Evolutionary conservation across 2,888 invertebrate species (phyloP).

Genomic region (Disparrhopalites patrizii): DNA sequence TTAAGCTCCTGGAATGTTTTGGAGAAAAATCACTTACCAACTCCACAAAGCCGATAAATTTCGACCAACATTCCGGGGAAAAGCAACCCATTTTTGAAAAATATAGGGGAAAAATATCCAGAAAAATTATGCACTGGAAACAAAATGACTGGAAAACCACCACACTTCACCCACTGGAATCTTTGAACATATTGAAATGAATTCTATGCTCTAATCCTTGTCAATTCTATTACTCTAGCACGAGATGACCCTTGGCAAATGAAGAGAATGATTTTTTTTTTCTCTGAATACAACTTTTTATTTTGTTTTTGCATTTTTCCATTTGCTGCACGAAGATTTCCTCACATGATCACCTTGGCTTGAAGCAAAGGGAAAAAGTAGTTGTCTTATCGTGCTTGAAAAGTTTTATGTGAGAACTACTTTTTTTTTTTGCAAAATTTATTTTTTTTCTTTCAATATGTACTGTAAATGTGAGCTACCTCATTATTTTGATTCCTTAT

Average conservation of each 20-base stretch:
- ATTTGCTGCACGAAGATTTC: background rate
- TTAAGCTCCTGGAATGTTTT: too few relatives aligned
- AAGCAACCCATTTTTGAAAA: background rate
- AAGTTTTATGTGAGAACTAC: conserved; percentile 4
- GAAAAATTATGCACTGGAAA: background rate
- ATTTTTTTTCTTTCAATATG: background rate
- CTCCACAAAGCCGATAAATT: conserved; percentile 17
- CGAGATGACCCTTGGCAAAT: too few relatives aligned
- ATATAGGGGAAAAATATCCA: background rate
- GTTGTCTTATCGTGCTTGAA: background rate
- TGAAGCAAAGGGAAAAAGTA: conserved; percentile 3
- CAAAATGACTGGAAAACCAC: too few relatives aligned
- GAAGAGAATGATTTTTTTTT: too few relatives aligned
- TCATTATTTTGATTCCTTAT: background rate
- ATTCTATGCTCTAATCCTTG: too few relatives aligned
- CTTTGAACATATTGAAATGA: too few relatives aligned
- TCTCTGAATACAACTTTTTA: background rate
- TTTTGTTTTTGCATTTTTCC: background rate
- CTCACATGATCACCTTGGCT: conserved; percentile 18
- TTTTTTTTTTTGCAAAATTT: background rate
- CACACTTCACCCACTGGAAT: too few relatives aligned
- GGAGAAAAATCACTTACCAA: conserved; percentile 3
- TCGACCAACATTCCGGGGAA: conserved; percentile 13
- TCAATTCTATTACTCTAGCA: too few relatives aligned
- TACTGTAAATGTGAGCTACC: background rate